These are phyloP conservation scores for Aix galericulata DNA, from an alignment of 2,113 vertebrate genomes.

Conservation along the genomic window DNA sequence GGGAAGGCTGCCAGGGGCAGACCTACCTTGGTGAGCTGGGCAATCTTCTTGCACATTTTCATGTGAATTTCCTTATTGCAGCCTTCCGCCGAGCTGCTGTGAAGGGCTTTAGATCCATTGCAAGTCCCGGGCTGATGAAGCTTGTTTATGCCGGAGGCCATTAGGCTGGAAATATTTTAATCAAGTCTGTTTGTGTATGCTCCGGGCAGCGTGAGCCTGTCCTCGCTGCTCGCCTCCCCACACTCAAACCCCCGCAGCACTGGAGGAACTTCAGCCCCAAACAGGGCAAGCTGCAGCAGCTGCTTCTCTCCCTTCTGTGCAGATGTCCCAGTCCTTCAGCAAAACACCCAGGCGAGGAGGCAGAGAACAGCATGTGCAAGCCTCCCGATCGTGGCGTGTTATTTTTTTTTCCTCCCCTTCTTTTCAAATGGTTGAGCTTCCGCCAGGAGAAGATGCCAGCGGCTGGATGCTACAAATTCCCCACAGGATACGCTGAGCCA, in stretches of 20 bases:
- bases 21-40: constrained; percentile 97
- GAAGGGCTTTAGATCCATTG: constrained; percentile 82
- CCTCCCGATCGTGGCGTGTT: not conserved
- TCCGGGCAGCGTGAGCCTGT: not conserved
- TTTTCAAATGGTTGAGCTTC: constrained; percentile 21
- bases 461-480: constrained; percentile 72
- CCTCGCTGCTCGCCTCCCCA: not conserved
- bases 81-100: constrained; percentile 77
- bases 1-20: not conserved
- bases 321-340: constrained; percentile 60
- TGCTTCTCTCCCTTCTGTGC: not conserved
- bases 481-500: constrained; percentile 4
- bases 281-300: not conserved
- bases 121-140: constrained; percentile 76
- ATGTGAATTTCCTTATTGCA: constrained; percentile 86
- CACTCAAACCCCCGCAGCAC: not conserved
- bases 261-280: not conserved
- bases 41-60: constrained; percentile 99
- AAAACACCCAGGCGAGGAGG: not conserved
- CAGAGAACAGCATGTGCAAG: not conserved
- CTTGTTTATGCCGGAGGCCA: constrained; percentile 87
- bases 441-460: constrained; percentile 59
- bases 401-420: not conserved
- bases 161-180: constrained; percentile 66
- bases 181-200: not conserved